Base-by-base conservation (phyloP, 2,113 vertebrate genomes). In the Tenrec ecaudatus region DNA sequence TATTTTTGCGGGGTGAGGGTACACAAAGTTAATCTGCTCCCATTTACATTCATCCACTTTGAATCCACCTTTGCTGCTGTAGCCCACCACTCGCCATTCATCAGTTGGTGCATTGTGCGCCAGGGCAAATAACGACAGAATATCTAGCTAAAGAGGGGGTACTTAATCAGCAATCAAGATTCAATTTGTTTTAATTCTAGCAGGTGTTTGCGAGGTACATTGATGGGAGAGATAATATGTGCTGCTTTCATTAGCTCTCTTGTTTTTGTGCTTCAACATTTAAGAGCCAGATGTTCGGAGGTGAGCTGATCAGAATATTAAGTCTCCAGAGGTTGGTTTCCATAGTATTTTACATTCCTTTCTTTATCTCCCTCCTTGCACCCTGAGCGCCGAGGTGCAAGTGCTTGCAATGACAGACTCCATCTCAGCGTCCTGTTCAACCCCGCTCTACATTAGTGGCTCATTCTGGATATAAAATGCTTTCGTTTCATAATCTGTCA, bases 101-200 rank as follows among this genome's bases (percentile, higher is more conserved):
- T 98, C 98, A 98, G 97, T 98, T 98, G 98, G 95, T 97, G 97
- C 98, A 98, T 98, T 98, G 98, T 98, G 98, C 92, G 97, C 98
- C 98, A 98, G 98, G 98, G 98, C 98, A 98, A 98, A 98, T 98
- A 98, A 98, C 98, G 98, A 98, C 98, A 98, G 98, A 98, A 98
- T 98, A 98, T 98, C 98, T 98, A 98, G 98, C 98, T 98, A 98
- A 98, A 99, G 98, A 99, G 98, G 98, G 98, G 98, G 98, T 98
- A 98, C 98, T 98, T 99, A 98, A 98, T 99, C 98, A 99, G 98
- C 99, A 99, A 99, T 99, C 99, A 99, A 98, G 98, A 99, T 98
- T 98, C 98, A 98, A 98, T 99, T 99, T 98, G 98, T 98, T 98
- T 98, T 98, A 98, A 98, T 98, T 99, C 98, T 98, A 98, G 98